Conservation (phyloP, 2,888 invertebrate genomes). For the Mesorhabditis sp. region DNA sequence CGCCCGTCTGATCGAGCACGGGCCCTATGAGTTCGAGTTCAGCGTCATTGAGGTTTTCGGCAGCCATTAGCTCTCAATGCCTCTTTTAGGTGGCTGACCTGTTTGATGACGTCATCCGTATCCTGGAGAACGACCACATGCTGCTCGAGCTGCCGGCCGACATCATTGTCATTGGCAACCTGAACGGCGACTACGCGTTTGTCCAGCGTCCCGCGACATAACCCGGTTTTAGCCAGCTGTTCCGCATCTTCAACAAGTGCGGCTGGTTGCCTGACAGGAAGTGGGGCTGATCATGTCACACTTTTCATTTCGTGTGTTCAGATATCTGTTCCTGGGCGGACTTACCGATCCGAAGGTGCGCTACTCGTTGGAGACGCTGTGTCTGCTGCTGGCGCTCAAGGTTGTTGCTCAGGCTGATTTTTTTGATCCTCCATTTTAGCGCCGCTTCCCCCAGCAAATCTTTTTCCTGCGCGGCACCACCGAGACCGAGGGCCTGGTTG, state of each 20-base stretch:
- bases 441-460: not conserved
- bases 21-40: not conserved
- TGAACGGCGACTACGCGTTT: not conserved
- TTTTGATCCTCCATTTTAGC: not conserved
- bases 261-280: not conserved
- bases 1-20: not conserved
- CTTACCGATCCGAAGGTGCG: not conserved
- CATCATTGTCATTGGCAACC: not conserved
- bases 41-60: not conserved
- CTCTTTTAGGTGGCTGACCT: conserved; percentile 3
- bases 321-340: conserved; percentile 5
- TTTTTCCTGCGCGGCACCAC: not conserved
- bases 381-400: conserved; percentile 5
- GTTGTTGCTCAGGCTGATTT: not conserved
- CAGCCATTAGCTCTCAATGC: not conserved
- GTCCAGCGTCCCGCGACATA: not conserved
- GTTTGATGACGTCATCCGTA: not conserved
- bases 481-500: not conserved
- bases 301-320: not conserved
- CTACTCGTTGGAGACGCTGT: not conserved
- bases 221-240: not conserved
- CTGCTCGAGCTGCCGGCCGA: not conserved
- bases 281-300: not conserved
- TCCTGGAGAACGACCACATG: not conserved
- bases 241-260: not conserved